Percentiles rank a stretch among this genome's conserved stretches.
These are phyloP conservation scores for Cheilosia vulpina DNA, from an alignment of 2,888 invertebrate species.

Conservation along the genomic window DNA sequence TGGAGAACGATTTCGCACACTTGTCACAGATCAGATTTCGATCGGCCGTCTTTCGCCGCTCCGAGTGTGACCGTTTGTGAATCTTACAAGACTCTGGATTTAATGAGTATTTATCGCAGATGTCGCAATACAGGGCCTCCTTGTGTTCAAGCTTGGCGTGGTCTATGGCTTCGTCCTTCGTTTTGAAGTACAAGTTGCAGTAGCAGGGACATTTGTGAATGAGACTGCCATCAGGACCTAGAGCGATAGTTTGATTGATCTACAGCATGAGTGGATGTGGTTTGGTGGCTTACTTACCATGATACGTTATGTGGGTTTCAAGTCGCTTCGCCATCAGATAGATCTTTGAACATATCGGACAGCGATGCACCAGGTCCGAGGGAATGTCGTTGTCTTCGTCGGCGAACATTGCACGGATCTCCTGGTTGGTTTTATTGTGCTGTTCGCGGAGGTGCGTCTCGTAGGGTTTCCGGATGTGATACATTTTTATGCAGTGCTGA, in stretches of 20 bases:
- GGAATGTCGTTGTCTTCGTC: constrained; percentile 78
- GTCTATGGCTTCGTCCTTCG: constrained; percentile 82
- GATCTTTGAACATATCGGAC: constrained; percentile 81
- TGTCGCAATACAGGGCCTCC: constrained; percentile 83
- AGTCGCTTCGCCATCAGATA: constrained; percentile 80
- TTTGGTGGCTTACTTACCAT: constrained; percentile 77
- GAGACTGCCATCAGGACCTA: constrained; percentile 80
- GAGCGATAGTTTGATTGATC: not conserved
- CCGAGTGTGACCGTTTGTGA: constrained; percentile 81
- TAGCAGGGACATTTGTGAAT: constrained; percentile 83
- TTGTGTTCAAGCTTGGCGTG: constrained; percentile 83
- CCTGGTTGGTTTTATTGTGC: constrained; percentile 79
- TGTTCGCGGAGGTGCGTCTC: constrained; percentile 81
- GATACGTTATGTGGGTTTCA: constrained; percentile 80
- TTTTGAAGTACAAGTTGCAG: constrained; percentile 82
- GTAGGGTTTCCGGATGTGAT: constrained; percentile 81
- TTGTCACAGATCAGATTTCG: constrained; percentile 82
- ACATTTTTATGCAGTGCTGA: constrained; percentile 81
- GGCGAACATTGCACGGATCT: constrained; percentile 79
- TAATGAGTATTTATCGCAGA: constrained; percentile 83
- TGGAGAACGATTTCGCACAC: constrained; percentile 82
- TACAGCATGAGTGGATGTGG: not conserved
- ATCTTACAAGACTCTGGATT: constrained; percentile 83
- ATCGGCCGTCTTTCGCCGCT: constrained; percentile 78
- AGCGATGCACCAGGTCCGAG: constrained; percentile 79